Conservation (phyloP, 2,888 invertebrate genomes). For the Parnassius glacialis region DNA sequence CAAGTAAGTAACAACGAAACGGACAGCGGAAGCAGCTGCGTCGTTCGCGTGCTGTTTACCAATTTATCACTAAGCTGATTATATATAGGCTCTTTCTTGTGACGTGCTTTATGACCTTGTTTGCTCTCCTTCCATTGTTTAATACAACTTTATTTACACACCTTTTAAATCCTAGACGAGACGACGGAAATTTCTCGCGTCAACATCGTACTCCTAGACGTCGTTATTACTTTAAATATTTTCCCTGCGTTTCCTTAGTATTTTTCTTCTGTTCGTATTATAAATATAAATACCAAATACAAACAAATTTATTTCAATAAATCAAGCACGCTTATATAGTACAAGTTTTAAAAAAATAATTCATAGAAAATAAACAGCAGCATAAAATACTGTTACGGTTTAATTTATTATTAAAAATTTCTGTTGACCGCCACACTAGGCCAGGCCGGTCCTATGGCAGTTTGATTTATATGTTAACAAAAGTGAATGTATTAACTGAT, state of each 20-base stretch:
- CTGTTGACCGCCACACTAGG: too few species aligned
- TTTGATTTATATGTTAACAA: too few species aligned
- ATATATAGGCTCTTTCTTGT: conserved; percentile 74
- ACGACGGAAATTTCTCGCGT: conserved; percentile 28
- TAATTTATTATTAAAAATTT: too few species aligned
- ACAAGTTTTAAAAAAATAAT: too few species aligned
- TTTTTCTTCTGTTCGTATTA: too few species aligned
- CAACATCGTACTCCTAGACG: conserved; percentile 19
- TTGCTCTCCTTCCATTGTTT: conserved; percentile 66
- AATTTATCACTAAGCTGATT: conserved; percentile 81
- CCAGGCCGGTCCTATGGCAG: too few species aligned
- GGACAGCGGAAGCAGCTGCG: conserved; percentile 71
- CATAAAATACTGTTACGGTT: too few species aligned
- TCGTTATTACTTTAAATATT: conserved; percentile 8
- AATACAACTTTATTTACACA: conserved; percentile 67
- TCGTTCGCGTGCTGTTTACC: conserved; percentile 78
- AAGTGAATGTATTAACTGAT: too few species aligned
- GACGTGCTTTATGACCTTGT: conserved; percentile 76
- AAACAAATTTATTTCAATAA: too few species aligned
- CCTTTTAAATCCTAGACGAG: conserved; percentile 55
- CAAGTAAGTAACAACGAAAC: conserved; percentile 31
- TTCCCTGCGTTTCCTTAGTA: not conserved
- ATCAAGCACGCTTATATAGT: too few species aligned
- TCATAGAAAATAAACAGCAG: too few species aligned
- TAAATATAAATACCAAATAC: too few species aligned